These are phyloP conservation scores for Glyptemys insculpta DNA, from an alignment of 2,797 vertebrate genomes.

Conservation along the genomic window DNA sequence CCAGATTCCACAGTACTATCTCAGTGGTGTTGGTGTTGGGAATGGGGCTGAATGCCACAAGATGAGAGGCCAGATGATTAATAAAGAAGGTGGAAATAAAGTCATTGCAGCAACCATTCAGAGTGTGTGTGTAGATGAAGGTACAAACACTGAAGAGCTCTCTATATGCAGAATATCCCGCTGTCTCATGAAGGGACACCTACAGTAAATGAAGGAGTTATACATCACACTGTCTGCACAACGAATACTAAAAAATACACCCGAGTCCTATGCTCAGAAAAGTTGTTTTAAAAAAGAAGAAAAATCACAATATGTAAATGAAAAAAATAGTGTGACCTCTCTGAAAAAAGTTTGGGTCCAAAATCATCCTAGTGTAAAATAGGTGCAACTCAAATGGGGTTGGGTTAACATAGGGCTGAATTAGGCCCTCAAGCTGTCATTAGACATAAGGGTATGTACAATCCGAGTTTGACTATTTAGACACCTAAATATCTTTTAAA, in stretches of 20 bases:
- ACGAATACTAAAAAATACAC: not conserved
- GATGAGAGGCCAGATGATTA: conserved; percentile 68
- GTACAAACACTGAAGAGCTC: conserved; percentile 72
- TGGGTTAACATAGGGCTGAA: not conserved
- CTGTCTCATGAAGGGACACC: conserved; percentile 76
- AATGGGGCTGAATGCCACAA: conserved; percentile 74
- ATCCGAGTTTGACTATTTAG: not conserved
- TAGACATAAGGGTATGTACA: not conserved
- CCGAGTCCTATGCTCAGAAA: not conserved
- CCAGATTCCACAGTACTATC: conserved; percentile 81
- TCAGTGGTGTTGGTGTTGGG: conserved; percentile 67
- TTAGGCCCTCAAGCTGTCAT: not conserved
- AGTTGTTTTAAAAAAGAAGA: not conserved
- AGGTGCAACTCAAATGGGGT: not conserved
- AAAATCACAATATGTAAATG: not conserved
- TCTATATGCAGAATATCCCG: conserved; percentile 76
- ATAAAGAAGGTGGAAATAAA: conserved; percentile 75
- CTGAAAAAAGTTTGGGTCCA: not conserved
- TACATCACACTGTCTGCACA: not conserved
- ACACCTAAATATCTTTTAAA: not conserved
- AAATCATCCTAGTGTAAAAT: not conserved
- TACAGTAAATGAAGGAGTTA: conserved; percentile 17
- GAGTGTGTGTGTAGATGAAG: conserved; percentile 75
- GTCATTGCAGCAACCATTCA: conserved; percentile 79
- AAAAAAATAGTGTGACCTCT: not conserved